phyloP scores from a whole-genome alignment of 2,113 vertebrate species.

The Eleginops maclovinus region DNA sequence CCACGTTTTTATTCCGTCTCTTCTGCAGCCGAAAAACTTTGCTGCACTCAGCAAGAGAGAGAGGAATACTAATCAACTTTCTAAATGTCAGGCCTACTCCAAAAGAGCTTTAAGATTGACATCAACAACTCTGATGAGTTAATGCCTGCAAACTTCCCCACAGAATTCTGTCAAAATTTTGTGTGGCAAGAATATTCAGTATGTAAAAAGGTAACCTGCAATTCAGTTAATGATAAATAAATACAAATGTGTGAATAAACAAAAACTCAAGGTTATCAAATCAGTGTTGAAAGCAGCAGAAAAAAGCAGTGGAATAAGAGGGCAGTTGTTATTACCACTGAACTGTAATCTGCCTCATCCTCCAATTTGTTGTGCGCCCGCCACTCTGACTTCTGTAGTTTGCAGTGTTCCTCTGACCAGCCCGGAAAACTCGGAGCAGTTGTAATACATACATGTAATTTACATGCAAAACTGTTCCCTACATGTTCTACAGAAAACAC shows the following conservation, averaged over 20 bases:
- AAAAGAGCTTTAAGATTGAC: neutral
- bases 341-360: neutral
- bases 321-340: neutral
- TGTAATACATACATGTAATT: too few relatives aligned
- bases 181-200: neutral
- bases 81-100: constrained; percentile 20
- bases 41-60: constrained; percentile 2
- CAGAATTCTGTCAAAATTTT: neutral
- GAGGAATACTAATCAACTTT: constrained; percentile 14
- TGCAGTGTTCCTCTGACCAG: constrained; percentile 42
- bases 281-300: constrained; percentile 8
- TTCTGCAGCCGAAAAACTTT: neutral
- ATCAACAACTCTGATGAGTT: neutral
- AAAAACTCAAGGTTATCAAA: neutral
- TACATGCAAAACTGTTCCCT: constrained; percentile 31
- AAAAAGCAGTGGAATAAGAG: neutral
- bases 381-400: constrained; percentile 27
- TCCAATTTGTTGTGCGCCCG: constrained; percentile 2
- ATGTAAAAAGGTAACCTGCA: neutral
- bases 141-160: neutral
- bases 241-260: neutral
- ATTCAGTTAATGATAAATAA: constrained; percentile 11
- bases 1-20: neutral
- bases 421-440: constrained; percentile 14
- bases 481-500: constrained; percentile 3